Evolutionary conservation across 2,888 invertebrate genomes (phyloP).

Genomic region (Drosophila ustulata): DNA sequence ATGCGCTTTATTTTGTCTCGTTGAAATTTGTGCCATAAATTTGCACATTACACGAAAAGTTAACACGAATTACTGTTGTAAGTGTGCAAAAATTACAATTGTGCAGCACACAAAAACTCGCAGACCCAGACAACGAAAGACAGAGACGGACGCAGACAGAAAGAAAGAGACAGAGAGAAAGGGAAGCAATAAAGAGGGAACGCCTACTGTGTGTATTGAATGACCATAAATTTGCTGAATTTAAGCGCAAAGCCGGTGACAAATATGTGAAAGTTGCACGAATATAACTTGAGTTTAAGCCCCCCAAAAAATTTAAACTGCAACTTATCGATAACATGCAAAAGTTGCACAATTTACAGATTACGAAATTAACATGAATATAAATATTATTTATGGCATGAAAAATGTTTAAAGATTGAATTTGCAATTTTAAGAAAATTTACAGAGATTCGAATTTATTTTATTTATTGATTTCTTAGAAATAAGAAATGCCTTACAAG

Average conservation of each 20-base stretch:
- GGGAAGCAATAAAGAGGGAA: background rate
- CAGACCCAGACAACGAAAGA: constrained; percentile 5
- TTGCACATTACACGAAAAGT: constrained; percentile 80
- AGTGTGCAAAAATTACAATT: constrained; percentile 76
- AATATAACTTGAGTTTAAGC: constrained; percentile 24
- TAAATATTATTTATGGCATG: too few species aligned
- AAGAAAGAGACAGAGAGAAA: background rate
- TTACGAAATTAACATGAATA: too few species aligned
- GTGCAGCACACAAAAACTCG: constrained; percentile 23
- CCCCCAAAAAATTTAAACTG: background rate
- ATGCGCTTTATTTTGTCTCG: constrained; percentile 20
- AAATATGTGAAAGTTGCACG: constrained; percentile 45
- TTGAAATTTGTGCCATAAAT: constrained; percentile 70
- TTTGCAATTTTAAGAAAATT: too few species aligned
- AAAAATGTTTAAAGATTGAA: too few species aligned
- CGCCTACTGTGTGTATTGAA: constrained; percentile 54
- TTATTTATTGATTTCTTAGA: too few species aligned
- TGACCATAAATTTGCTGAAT: constrained; percentile 64
- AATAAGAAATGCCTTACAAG: too few species aligned
- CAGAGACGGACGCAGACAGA: background rate
- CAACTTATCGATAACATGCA: background rate
- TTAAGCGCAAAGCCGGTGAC: constrained; percentile 56
- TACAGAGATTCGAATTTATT: too few species aligned
- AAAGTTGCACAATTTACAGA: background rate
- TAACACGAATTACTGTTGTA: constrained; percentile 81